A percentile compares a stretch with the other conserved stretches of the same genome.
Conservation (phyloP, 2,888 invertebrate species). For the Falcaria lacertinaria region DNA sequence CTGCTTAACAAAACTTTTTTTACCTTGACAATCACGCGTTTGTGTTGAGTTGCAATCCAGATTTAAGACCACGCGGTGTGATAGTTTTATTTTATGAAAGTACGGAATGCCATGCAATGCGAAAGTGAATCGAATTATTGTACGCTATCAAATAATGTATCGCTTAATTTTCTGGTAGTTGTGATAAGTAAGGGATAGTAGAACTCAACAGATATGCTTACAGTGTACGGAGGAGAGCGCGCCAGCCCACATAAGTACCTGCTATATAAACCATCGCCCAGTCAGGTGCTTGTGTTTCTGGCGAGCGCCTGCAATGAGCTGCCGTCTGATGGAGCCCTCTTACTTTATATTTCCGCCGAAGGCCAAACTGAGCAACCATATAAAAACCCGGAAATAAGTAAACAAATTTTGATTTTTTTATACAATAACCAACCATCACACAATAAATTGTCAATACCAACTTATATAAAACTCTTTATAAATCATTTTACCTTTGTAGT, state of each 20-base stretch:
- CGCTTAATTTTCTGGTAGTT: background rate
- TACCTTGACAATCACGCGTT: no score
- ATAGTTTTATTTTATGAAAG: background rate
- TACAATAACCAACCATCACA: no score
- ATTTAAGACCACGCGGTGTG: no score
- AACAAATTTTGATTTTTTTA: background rate
- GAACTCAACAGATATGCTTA: background rate
- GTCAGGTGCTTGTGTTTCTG: slow-evolving; percentile 95
- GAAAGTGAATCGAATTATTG: no score
- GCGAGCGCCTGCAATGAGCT: slow-evolving; percentile 96
- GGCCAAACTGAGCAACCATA: slow-evolving; percentile 54
- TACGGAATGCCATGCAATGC: background rate
- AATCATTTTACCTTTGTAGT: no score
- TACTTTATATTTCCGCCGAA: slow-evolving; percentile 96
- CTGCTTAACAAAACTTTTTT: no score
- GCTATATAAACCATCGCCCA: slow-evolving; percentile 95
- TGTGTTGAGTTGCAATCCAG: no score
- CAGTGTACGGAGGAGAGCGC: background rate
- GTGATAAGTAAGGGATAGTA: background rate
- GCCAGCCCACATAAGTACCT: slow-evolving; percentile 97
- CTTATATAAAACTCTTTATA: no score
- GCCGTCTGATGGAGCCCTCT: slow-evolving; percentile 92
- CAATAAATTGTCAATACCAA: no score
- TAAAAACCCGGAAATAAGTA: background rate
- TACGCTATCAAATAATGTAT: background rate